Evolutionary conservation across 2,113 vertebrate genomes (phyloP), one percentile per base, ranked within the genome.

Genomic region (Caretta caretta): DNA sequence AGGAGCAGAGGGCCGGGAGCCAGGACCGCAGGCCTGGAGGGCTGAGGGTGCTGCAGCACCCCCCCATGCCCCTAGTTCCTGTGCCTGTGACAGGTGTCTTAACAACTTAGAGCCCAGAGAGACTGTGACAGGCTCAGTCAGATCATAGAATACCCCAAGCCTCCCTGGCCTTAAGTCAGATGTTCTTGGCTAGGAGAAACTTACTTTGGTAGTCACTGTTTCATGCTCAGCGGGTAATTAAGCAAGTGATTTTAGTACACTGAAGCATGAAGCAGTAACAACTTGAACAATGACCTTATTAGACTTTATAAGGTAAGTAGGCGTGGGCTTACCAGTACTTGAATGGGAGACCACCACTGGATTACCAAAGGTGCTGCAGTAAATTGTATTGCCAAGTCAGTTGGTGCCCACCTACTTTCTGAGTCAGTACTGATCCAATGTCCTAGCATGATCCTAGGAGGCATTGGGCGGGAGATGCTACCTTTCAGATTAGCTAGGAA

Each of bases 281-380:
- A 91, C 94, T 72, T 94, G 69, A 93, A 62, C 65, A 0, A 0
- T 89, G 92, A 75, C 10, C 87, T 46, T 91, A 76, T 27, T 27
- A 76, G 42, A 38, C 38, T 2, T 27, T 14, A 81, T 90, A 93
- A 91, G 94, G 79, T 76, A 93, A 84, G 2, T 7, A 54, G 83
- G 83, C 75, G 2, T 85, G 86, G 90, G 81, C 14, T 80, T 81
- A 89, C 83, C 25, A 81, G 93, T 80, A 54, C 81, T 92, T 97
- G 94, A 97, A 93, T 91, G 86, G 93, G 84, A 31, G 87, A 79
- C 57, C 95, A 96, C 92, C 87, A 95, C 89, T 97, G 88, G 46
- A 46, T 46, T 38, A 42, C n/a, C 4, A 10, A 57, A 85, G 94
- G 92, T 25, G 89, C 87, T 87, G 94, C 89, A 96, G 87, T 89